phyloP scores from a whole-genome alignment of 2,888 invertebrate species.

The Ariolimax columbianus region DNA sequence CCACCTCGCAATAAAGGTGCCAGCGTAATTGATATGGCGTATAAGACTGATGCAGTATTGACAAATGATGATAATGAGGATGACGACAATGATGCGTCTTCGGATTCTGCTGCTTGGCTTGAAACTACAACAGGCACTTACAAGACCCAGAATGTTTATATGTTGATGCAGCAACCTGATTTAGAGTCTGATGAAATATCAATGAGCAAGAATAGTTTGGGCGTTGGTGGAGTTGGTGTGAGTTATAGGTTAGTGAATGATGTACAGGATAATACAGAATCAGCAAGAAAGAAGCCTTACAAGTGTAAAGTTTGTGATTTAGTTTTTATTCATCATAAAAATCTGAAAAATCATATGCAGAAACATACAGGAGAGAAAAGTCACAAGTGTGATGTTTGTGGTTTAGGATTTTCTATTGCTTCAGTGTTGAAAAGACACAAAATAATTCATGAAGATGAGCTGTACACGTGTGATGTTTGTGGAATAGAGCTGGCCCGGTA shows the following conservation, averaged over 20 bases:
- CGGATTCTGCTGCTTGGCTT: neutral
- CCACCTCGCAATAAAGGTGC: neutral
- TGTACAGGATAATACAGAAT: neutral
- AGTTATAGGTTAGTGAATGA: neutral
- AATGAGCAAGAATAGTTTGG: neutral
- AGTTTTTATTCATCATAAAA: neutral
- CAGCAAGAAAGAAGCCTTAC: neutral
- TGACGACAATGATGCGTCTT: neutral
- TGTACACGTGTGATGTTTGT: constrained; percentile 6
- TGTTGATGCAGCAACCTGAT: neutral
- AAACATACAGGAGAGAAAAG: neutral
- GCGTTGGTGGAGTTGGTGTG: neutral
- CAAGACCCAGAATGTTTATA: neutral
- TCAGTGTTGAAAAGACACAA: neutral
- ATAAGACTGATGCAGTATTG: neutral
- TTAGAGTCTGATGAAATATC: neutral
- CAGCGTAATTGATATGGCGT: neutral
- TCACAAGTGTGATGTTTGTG: constrained; percentile 10
- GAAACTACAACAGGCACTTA: neutral
- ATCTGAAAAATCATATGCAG: neutral
- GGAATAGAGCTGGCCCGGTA: neutral
- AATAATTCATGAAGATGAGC: neutral
- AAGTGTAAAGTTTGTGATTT: neutral
- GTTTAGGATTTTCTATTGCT: neutral
- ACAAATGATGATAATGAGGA: neutral